Conservation (phyloP, 2,797 vertebrate species). For the Orientallactaga sibirica region DNA sequence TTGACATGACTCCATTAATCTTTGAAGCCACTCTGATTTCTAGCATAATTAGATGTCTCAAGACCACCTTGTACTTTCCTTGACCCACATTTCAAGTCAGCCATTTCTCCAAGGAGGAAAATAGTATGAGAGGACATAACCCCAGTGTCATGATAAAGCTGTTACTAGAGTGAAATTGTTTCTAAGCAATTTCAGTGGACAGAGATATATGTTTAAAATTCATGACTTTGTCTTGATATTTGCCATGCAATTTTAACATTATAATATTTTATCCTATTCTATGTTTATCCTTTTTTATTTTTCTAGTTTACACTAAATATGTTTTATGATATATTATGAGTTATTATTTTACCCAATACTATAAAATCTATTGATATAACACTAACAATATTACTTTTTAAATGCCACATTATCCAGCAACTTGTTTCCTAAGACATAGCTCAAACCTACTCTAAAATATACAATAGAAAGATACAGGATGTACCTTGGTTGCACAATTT, state of each 20-base stretch:
- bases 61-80: conserved; percentile 48
- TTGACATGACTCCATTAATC: conserved; percentile 59
- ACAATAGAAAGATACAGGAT: not conserved
- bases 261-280: not conserved
- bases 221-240: conserved; percentile 20
- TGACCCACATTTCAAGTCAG: conserved; percentile 59
- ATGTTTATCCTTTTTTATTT: not conserved
- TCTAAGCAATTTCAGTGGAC: conserved; percentile 33
- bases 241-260: conserved; percentile 30
- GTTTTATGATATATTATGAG: not conserved
- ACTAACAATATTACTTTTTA: conserved; percentile 16
- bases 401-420: not conserved
- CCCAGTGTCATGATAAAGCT: not conserved
- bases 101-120: conserved; percentile 13
- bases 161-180: conserved; percentile 12
- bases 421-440: conserved; percentile 3
- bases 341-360: not conserved
- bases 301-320: conserved; percentile 26
- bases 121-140: conserved; percentile 22
- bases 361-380: not conserved
- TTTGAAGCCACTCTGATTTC: conserved; percentile 45
- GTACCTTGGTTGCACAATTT: not conserved
- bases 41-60: conserved; percentile 40
- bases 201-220: conserved; percentile 20
- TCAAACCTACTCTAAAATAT: conserved; percentile 32